Percentiles rank a stretch among this genome's conserved stretches.
Conservation (phyloP, 2,888 invertebrate genomes). For the Hyalella azteca region DNA sequence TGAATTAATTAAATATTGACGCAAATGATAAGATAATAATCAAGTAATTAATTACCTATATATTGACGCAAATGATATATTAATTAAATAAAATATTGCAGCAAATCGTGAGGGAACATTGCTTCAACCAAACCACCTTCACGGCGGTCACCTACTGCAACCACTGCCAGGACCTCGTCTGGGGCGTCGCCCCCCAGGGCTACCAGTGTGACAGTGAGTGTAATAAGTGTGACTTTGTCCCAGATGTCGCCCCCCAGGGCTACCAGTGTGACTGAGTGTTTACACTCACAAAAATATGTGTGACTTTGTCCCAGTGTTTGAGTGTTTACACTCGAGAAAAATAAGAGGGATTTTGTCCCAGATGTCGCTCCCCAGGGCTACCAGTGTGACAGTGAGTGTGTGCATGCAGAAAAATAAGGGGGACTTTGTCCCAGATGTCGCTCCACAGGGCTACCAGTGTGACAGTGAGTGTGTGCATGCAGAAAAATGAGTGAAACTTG, state of each 20-base stretch:
- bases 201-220: constrained; percentile 88
- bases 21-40: no score
- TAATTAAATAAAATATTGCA: constrained; percentile 62
- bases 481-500: constrained; percentile 66
- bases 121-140: constrained; percentile 86
- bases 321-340: not conserved
- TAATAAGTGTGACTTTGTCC: constrained; percentile 77
- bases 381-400: constrained; percentile 82
- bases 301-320: constrained; percentile 81
- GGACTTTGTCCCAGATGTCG: constrained; percentile 90
- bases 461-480: constrained; percentile 70
- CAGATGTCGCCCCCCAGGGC: constrained; percentile 96
- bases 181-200: constrained; percentile 96
- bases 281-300: no score
- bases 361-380: constrained; percentile 97
- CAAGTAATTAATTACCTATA: no score
- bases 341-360: constrained; percentile 75
- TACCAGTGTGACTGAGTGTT: constrained; percentile 88
- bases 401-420: not conserved
- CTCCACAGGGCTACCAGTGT: constrained; percentile 96
- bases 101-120: constrained; percentile 86
- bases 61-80: no score
- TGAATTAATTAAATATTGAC: no score
- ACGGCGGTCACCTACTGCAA: constrained; percentile 90
- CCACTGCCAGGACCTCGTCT: constrained; percentile 88